These are phyloP conservation scores for Neoniphon sammara DNA, from an alignment of 2,797 vertebrate genomes.

Conservation along the genomic window DNA sequence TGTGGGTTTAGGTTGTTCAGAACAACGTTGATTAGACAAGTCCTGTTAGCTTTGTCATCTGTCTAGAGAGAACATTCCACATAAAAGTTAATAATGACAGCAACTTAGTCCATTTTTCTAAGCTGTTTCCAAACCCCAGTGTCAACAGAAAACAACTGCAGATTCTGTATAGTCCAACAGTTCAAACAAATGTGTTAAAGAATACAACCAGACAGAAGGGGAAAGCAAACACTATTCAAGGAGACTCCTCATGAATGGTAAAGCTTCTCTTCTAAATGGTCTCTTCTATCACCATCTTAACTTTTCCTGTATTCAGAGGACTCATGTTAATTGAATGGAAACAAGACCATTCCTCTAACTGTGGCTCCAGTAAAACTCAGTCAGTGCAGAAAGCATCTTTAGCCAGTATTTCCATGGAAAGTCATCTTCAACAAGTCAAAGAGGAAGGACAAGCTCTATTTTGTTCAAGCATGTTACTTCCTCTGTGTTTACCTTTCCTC, in stretches of 20 bases:
- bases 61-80: not conserved
- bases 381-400: not conserved
- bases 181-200: too few relatives aligned
- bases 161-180: too few relatives aligned
- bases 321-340: not conserved
- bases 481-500: conserved; percentile 89
- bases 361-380: not conserved
- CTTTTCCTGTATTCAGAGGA: too few relatives aligned
- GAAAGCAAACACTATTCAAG: too few relatives aligned
- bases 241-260: too few relatives aligned
- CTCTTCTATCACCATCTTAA: too few relatives aligned
- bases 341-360: not conserved
- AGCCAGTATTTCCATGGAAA: conserved; percentile 23
- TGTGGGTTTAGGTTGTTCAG: not conserved
- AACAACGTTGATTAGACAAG: not conserved
- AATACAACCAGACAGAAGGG: too few relatives aligned
- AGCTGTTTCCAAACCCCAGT: not conserved
- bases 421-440: conserved; percentile 1
- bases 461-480: conserved; percentile 3
- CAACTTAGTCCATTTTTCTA: not conserved
- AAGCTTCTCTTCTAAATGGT: too few relatives aligned
- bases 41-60: not conserved
- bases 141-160: not conserved
- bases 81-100: not conserved
- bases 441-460: not conserved